These are phyloP conservation scores for Pampusana beccarii DNA, from an alignment of 2,113 vertebrate genomes.

Conservation along the genomic window DNA sequence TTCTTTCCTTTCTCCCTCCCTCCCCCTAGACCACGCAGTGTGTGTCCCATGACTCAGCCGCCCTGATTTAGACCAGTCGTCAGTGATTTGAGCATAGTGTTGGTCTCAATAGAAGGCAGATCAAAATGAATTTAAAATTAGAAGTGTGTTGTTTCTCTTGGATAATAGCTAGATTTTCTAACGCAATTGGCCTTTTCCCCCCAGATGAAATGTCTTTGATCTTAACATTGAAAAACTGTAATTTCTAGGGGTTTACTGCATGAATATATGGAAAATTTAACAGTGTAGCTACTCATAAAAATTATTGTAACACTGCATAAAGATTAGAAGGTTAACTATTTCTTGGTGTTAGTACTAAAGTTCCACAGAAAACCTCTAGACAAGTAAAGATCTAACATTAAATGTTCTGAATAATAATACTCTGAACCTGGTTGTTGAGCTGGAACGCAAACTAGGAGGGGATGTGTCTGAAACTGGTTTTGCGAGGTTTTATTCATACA, in stretches of 20 bases:
- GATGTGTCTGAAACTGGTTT: neutral
- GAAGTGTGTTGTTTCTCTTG: neutral
- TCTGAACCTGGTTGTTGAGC: neutral
- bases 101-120: neutral
- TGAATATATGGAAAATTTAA: neutral
- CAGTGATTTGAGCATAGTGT: neutral
- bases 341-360: neutral
- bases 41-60: neutral
- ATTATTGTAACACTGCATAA: neutral
- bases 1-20: neutral
- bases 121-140: slow-evolving; percentile 29
- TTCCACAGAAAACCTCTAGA: neutral
- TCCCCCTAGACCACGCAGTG: neutral
- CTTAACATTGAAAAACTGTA: neutral
- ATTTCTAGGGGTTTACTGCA: slow-evolving; percentile 7
- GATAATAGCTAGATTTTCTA: neutral
- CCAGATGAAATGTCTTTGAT: neutral
- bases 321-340: neutral
- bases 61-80: neutral
- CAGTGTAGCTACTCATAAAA: neutral
- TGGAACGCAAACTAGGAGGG: neutral
- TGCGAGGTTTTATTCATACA: neutral
- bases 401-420: neutral
- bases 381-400: neutral
- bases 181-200: neutral